Conservation (phyloP, 2,888 invertebrate species). For the Marasmarcha lunaedactyla region DNA sequence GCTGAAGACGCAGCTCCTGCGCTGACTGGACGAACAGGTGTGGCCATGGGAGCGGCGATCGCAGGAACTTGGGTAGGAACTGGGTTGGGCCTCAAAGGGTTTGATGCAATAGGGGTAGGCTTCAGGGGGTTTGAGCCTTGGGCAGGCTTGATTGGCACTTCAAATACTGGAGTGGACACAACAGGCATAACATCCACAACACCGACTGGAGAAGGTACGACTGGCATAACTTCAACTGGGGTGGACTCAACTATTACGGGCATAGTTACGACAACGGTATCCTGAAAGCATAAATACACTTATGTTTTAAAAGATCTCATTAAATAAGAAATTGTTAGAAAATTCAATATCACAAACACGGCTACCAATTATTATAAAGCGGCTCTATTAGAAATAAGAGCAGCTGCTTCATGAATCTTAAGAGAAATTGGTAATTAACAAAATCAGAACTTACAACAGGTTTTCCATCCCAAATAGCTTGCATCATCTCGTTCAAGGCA, state of each 20-base stretch:
- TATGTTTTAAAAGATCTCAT: too few species aligned
- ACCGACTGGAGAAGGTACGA: constrained; percentile 7
- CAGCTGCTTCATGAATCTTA: too few species aligned
- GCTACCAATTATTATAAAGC: too few species aligned
- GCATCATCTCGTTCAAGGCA: constrained; percentile 33
- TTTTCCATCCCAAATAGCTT: constrained; percentile 24
- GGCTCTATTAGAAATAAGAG: too few species aligned
- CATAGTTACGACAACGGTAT: constrained; percentile 16
- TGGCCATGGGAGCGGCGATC: constrained; percentile 7
- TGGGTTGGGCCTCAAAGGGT: constrained; percentile 11
- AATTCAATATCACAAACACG: too few species aligned
- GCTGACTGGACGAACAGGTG: constrained; percentile 13
- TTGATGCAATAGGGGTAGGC: too few species aligned
- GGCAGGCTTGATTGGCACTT: too few species aligned
- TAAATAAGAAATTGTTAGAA: too few species aligned
- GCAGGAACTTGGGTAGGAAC: constrained; percentile 9
- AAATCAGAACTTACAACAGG: constrained; percentile 22
- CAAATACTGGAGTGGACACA: neutral
- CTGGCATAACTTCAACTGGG: constrained; percentile 10
- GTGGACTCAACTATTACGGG: constrained; percentile 5
- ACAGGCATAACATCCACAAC: neutral
- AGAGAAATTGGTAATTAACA: too few species aligned
- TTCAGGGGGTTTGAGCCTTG: too few species aligned
- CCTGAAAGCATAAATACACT: constrained; percentile 15
- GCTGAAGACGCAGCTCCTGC: too few species aligned